Conservation (phyloP, 2,113 vertebrate genomes). For the Lates calcarifer region DNA sequence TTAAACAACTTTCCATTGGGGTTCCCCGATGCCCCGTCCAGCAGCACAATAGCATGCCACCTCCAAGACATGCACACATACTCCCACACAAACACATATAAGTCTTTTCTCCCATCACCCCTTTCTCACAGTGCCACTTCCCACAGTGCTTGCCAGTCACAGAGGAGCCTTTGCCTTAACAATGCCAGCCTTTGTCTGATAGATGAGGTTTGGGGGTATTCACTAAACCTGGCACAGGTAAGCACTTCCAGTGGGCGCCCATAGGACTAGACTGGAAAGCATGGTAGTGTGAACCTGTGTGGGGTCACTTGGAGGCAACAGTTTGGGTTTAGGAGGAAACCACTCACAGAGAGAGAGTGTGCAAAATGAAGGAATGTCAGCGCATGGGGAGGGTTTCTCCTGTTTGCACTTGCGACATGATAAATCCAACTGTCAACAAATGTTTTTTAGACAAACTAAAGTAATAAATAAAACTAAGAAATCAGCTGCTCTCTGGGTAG, state of each 20-base stretch:
- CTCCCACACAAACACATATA: not conserved
- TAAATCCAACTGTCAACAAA: not conserved
- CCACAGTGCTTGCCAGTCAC: conserved; percentile 18
- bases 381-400: not conserved
- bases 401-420: not conserved
- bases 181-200: conserved; percentile 33
- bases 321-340: not conserved
- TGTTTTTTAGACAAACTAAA: not conserved
- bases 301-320: not conserved
- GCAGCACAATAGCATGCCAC: not conserved
- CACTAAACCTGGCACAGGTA: conserved; percentile 13
- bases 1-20: conserved; percentile 19
- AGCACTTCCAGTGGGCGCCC: not conserved
- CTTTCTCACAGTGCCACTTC: conserved; percentile 5
- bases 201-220: conserved; percentile 37
- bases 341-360: not conserved
- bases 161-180: conserved; percentile 20
- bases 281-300: not conserved
- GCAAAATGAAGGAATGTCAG: not conserved
- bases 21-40: not conserved
- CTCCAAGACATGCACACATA: not conserved
- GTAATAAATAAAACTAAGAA: too few species aligned
- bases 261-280: conserved; percentile 11
- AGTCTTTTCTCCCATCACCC: not conserved
- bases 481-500: too few species aligned